A percentile compares a stretch with the other conserved stretches of the same genome.
These are phyloP conservation scores for Glandiceps talaboti DNA, from an alignment of 53 echinoderm and acorn worm genomes.

Conservation along the genomic window DNA sequence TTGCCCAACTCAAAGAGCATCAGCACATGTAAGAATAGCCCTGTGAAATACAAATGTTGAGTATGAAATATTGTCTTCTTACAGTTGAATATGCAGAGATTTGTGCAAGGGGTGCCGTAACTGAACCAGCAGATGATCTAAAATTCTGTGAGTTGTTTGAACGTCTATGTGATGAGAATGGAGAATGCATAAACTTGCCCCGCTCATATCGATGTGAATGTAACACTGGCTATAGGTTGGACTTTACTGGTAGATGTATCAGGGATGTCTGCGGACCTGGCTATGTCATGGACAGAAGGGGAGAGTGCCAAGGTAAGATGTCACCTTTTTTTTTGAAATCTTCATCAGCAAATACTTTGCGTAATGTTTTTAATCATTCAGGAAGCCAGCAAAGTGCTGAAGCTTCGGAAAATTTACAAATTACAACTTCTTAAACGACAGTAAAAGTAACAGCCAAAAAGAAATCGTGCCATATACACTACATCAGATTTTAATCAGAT, in stretches of 20 bases:
- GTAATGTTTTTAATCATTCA: background rate
- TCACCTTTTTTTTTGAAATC: too few species aligned
- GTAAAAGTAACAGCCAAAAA: background rate
- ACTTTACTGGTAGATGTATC: constrained; percentile 32
- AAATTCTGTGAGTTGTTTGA: background rate
- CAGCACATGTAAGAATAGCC: background rate
- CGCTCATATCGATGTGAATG: constrained; percentile 46
- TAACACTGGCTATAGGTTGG: constrained; percentile 40
- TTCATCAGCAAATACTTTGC: background rate
- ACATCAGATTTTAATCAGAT: background rate
- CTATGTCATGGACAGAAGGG: background rate
- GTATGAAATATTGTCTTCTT: background rate
- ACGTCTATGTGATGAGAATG: background rate
- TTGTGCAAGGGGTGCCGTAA: background rate
- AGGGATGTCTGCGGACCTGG: background rate
- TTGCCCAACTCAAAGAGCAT: too few species aligned
- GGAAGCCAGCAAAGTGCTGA: background rate
- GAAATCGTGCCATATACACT: background rate
- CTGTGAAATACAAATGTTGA: background rate
- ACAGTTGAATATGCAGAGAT: background rate
- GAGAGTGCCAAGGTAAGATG: background rate
- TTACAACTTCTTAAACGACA: background rate
- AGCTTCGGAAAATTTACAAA: background rate
- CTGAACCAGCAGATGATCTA: too few species aligned
- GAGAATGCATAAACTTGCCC: background rate